phyloP scores from a whole-genome alignment of 2,113 vertebrate species.

The Furnarius figulus region DNA sequence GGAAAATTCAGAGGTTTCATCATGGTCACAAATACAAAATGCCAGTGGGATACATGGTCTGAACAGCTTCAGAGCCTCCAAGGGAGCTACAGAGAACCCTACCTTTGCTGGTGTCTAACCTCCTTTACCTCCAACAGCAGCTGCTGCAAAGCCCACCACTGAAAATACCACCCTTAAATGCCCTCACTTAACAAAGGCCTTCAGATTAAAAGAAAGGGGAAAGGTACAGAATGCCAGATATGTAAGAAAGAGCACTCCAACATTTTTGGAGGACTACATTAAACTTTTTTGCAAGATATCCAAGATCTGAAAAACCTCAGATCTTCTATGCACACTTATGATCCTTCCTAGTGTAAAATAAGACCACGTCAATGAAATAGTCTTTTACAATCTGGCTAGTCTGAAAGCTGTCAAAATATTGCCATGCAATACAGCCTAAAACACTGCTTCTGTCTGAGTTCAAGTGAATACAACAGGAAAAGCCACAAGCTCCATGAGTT shows the following conservation, averaged over 20 bases:
- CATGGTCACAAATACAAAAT: not conserved
- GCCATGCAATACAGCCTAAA: not conserved
- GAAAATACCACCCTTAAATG: not conserved
- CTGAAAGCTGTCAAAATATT: not conserved
- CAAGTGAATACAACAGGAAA: not conserved
- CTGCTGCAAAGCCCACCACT: not conserved
- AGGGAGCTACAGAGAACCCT: not conserved
- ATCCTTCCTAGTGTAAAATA: not conserved
- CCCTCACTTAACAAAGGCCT: not conserved
- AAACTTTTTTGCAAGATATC: not conserved
- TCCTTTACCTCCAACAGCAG: not conserved
- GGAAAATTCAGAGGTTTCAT: not conserved
- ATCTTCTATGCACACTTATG: rapidly evolving
- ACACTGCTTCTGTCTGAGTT: not conserved
- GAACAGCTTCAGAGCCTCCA: not conserved
- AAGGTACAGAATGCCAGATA: not conserved
- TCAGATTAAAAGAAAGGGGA: not conserved
- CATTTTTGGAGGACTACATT: not conserved
- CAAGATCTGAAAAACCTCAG: not conserved
- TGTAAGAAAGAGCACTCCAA: not conserved
- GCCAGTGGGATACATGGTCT: not conserved
- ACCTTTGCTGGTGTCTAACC: not conserved
- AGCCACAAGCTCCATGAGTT: not conserved
- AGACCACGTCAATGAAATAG: not conserved
- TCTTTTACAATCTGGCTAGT: not conserved